phyloP scores from a whole-genome alignment of 2,797 vertebrate genomes.

The Morelia viridis region DNA sequence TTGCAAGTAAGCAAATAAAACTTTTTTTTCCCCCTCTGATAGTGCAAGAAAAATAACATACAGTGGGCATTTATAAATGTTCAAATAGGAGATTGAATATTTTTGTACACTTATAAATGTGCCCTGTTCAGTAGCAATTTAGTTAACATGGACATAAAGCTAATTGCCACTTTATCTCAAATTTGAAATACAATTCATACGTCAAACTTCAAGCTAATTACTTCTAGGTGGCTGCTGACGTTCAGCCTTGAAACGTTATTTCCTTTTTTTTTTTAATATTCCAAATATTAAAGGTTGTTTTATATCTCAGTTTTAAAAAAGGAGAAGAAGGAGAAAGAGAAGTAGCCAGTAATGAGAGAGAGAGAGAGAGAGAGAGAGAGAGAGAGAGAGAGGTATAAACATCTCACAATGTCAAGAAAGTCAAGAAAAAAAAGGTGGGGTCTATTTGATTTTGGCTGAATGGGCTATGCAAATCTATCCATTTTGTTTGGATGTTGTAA shows the following conservation, averaged over 20 bases:
- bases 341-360: background rate
- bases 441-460: background rate
- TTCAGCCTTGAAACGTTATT: background rate
- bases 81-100: background rate
- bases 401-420: background rate
- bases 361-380: too few species aligned
- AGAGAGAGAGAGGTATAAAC: background rate
- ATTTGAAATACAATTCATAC: background rate
- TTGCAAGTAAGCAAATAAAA: too few species aligned
- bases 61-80: background rate
- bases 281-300: background rate
- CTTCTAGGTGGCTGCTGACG: background rate
- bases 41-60: background rate
- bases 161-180: background rate
- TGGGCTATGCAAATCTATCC: background rate
- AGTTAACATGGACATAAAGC: background rate
- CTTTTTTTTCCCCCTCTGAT: background rate
- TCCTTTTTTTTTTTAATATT: background rate
- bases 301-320: background rate
- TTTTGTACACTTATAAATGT: background rate
- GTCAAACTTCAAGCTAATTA: background rate
- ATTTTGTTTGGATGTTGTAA: background rate
- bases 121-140: background rate
- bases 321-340: background rate
- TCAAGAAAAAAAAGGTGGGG: background rate